Base-by-base conservation (phyloP, 2,113 vertebrate genomes). In the Barnardius zonarius region DNA sequence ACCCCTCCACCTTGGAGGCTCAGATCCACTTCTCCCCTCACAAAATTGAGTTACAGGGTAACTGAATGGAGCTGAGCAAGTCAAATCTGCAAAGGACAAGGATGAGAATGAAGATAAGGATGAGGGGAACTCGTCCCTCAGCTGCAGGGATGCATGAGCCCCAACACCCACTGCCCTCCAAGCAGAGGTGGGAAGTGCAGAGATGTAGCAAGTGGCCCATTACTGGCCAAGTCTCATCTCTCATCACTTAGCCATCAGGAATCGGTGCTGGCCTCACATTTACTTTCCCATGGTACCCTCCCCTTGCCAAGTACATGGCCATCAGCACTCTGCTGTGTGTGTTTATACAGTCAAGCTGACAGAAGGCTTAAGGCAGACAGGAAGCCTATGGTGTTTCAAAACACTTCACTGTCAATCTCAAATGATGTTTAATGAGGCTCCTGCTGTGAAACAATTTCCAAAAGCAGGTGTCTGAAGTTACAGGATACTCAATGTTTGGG, bases 261-360 rank as follows among this genome's bases (percentile, higher is more conserved):
- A 16, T 10, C 31, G 30, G 5, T 20, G 17, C 19, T 51, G 55
- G 10, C 13, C 54, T 22, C 31, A 33, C 8, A 18, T 84, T 10
- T 18, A 19, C 33, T 59, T 52, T 78, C 18, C 52, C 39, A 0
- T n/a, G 39, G 13, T 51, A 17, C 35, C 24, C 41, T 27, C 48
- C 43, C 31, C 59, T 27, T 41, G 68, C 35, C 35, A 44, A 55
- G 17, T 27, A 4, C 30, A 49, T 0, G 0, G 57, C 51, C 66
- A 7, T 39, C 5, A 4, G 17, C 0, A 2, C 46, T 14, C 33
- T 22, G 51, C 54, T 78, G 24, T 52, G 33, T 0, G 0, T 13
- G 15, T 44, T 64, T 59, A 46, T 9, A 16, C 33, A 78, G 83
- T 61, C 75, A 39, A 51, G 57, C 30, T 48, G 54, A 35, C 19